phyloP scores from a whole-genome alignment of 2,797 vertebrate genomes.

The Lagodon rhomboides region DNA sequence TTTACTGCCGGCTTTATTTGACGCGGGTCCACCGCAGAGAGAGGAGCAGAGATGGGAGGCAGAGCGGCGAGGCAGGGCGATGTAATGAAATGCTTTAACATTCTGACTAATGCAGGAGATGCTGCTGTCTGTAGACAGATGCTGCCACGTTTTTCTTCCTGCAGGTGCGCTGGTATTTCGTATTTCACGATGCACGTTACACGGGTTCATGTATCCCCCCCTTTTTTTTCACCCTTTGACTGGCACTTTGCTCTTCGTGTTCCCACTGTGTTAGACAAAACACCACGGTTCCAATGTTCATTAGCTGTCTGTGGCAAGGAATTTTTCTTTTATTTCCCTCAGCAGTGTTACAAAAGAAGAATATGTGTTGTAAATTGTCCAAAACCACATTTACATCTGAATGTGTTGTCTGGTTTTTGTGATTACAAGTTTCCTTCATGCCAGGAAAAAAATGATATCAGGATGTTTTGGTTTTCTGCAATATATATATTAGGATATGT shows the following conservation, averaged over 20 bases:
- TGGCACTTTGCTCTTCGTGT: constrained; percentile 8
- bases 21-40: constrained; percentile 42
- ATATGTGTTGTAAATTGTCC: neutral
- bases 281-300: constrained; percentile 16
- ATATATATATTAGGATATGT: too few relatives aligned
- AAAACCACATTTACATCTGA: too few relatives aligned
- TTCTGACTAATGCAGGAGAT: constrained; percentile 75
- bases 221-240: constrained; percentile 30
- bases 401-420: too few relatives aligned
- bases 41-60: constrained; percentile 19
- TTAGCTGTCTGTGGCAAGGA: neutral
- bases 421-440: too few relatives aligned
- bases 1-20: constrained; percentile 56
- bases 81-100: constrained; percentile 63
- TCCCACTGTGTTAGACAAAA: constrained; percentile 5
- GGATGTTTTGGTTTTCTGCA: too few relatives aligned
- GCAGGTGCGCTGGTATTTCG: constrained; percentile 74
- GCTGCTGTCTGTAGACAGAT: constrained; percentile 56
- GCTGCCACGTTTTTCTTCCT: constrained; percentile 68
- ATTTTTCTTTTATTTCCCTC: too few relatives aligned
- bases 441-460: too few relatives aligned
- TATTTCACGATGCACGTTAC: constrained; percentile 76
- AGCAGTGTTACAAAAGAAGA: neutral
- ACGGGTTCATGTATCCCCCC: constrained; percentile 55
- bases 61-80: constrained; percentile 38